Evolutionary conservation across 1,140 invertebrate species (phyloP), one percentile per base, ranked within the genome.

Genomic region (Fopius arisanus): DNA sequence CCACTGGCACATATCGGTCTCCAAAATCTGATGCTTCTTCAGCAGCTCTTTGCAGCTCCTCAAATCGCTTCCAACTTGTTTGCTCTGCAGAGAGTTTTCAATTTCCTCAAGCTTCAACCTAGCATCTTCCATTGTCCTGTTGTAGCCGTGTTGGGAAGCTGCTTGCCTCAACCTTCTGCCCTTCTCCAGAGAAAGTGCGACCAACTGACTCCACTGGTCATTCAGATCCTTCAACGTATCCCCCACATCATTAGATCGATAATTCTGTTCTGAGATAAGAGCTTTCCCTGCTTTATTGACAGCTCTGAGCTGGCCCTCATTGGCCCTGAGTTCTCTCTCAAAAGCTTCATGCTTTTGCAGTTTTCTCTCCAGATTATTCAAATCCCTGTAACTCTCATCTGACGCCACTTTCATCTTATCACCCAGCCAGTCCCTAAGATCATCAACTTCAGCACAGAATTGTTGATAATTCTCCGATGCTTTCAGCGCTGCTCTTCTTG

Each of bases 271-370:
- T 0, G 90, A 90, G 72, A 94, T 92, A 19, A 95, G 79, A 14
- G 90, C 90, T 82, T 93, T 90, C 4, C 93, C 94, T 63, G 92
- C 91, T 80, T 95, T 96, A 76, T 96, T 96, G 3, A 97, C 93
- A 51, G 92, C 92, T 41, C 94, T 87, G 10, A 98, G 86, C 82
- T 96, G 94, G 14, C 95, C 95, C 86, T 97, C 95, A 83, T 98
- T 98, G 0, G 96, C 95, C 41, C 95, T 90, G 5, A 99, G 85
- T 84, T 99, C 98, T 19, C 97, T 90, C 82, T 99, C 97, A 84
- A 99, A 99, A 0, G 97, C 98, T 86, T 99, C 97, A 82, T 99
- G 98, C 82, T 98, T 98, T 85, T 99, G 96, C 2, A 99, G 88
- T 85, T 99, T 99, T 2, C 96, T 90, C 73, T 97, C 95, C 41